phyloP scores from a whole-genome alignment of 2,888 invertebrate genomes.

The Agrotis puta region DNA sequence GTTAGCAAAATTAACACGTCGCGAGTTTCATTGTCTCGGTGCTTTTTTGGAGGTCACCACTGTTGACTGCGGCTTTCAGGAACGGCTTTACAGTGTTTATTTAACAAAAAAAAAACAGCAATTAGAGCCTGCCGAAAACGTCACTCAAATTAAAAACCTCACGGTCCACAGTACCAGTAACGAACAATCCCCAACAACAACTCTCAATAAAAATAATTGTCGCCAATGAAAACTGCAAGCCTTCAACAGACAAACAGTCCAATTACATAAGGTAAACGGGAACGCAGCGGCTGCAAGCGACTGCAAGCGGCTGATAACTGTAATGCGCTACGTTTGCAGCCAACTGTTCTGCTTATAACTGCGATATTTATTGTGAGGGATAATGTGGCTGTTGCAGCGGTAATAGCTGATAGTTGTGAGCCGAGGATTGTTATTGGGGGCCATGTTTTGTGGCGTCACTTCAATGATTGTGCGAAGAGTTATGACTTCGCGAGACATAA shows the following conservation, averaged over 20 bases:
- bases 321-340: constrained; percentile 49
- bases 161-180: background rate
- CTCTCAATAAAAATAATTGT: constrained; percentile 37
- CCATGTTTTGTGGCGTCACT: background rate
- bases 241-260: constrained; percentile 46
- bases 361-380: constrained; percentile 47
- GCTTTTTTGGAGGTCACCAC: too few species aligned
- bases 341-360: constrained; percentile 21
- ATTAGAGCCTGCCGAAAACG: background rate
- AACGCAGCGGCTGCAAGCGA: constrained; percentile 42
- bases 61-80: too few species aligned
- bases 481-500: background rate
- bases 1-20: too few species aligned
- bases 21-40: too few species aligned
- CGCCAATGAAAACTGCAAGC: constrained; percentile 23
- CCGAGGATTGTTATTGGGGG: background rate
- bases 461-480: background rate
- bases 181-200: constrained; percentile 5
- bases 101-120: background rate
- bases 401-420: constrained; percentile 1
- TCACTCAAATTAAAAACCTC: background rate
- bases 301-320: constrained; percentile 54
- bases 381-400: constrained; percentile 7
- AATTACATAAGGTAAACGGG: constrained; percentile 55
- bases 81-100: too few species aligned